Evolutionary conservation across 2,797 vertebrate genomes (phyloP).

Genomic region (Cossypha polioptera): DNA sequence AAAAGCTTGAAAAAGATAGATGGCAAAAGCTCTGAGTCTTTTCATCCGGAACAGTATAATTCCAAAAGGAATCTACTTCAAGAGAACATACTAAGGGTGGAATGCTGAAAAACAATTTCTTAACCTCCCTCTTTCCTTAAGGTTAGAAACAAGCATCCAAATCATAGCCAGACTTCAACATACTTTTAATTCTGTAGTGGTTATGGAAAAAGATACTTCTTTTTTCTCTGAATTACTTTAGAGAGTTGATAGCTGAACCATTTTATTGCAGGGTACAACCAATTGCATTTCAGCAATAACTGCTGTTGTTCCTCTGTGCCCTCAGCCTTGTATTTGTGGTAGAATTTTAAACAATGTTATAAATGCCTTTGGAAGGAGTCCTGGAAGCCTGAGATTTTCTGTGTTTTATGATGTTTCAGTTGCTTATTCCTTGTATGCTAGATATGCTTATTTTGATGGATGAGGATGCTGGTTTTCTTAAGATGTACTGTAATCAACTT

Average conservation of each 20-base stretch:
- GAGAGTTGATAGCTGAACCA: neutral
- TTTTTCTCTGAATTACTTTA: neutral
- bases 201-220: neutral
- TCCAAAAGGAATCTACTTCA: neutral
- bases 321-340: neutral
- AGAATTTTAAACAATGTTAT: neutral
- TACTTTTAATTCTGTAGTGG: neutral
- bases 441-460: neutral
- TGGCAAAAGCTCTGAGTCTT: neutral
- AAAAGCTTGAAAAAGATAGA: neutral
- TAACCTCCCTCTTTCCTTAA: neutral
- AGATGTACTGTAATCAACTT: neutral
- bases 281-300: neutral
- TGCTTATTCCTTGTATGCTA: neutral
- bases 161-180: neutral
- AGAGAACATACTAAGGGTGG: neutral
- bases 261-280: neutral
- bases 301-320: neutral
- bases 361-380: neutral
- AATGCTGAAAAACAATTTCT: neutral
- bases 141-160: neutral
- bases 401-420: neutral
- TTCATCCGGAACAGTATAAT: neutral
- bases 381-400: neutral
- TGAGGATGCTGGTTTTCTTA: neutral